These are phyloP conservation scores for Dilophus febrilis DNA, from an alignment of 2,888 invertebrate species.

Conservation along the genomic window DNA sequence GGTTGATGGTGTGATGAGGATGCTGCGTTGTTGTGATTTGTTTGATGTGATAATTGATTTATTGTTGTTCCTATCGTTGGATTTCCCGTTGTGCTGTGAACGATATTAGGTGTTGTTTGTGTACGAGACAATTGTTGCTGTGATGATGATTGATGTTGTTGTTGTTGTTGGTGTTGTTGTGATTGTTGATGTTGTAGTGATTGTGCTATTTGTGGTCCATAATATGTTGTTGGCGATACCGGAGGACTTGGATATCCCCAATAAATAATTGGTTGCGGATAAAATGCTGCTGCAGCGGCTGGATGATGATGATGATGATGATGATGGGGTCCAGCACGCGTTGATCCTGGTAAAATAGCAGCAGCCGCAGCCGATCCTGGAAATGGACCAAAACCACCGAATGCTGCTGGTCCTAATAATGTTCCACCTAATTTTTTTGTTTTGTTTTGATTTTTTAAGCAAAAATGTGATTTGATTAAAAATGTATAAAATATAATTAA, in stretches of 20 bases:
- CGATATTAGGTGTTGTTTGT: slow-evolving; percentile 58
- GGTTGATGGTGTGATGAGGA: slow-evolving; percentile 3
- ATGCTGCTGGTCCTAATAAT: slow-evolving; percentile 33
- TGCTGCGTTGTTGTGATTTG: slow-evolving; percentile 13
- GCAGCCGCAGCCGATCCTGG: slow-evolving; percentile 32
- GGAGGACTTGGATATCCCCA: slow-evolving; percentile 93
- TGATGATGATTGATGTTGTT: too few species aligned
- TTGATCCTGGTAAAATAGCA: not conserved
- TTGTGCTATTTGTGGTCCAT: slow-evolving; percentile 39
- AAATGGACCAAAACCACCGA: slow-evolving; percentile 35
- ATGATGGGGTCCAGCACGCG: slow-evolving; percentile 23
- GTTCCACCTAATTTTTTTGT: slow-evolving; percentile 35
- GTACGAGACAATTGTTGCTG: too few species aligned
- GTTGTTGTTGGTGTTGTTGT: too few species aligned
- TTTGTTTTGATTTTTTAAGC: slow-evolving; percentile 8
- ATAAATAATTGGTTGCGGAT: slow-evolving; percentile 57
- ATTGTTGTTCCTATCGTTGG: slow-evolving; percentile 25
- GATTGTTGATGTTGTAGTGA: too few species aligned
- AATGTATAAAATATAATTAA: slow-evolving; percentile 7
- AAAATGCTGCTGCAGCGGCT: slow-evolving; percentile 33
- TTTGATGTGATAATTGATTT: too few species aligned
- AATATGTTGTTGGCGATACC: slow-evolving; percentile 80
- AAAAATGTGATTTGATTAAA: slow-evolving; percentile 11
- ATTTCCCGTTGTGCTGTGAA: slow-evolving; percentile 73
- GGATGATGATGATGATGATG: slow-evolving; percentile 34